A percentile compares a stretch with the other conserved stretches of the same genome.
Evolutionary conservation across 1,140 invertebrate genomes (phyloP).

Genomic region (Musca domestica): DNA sequence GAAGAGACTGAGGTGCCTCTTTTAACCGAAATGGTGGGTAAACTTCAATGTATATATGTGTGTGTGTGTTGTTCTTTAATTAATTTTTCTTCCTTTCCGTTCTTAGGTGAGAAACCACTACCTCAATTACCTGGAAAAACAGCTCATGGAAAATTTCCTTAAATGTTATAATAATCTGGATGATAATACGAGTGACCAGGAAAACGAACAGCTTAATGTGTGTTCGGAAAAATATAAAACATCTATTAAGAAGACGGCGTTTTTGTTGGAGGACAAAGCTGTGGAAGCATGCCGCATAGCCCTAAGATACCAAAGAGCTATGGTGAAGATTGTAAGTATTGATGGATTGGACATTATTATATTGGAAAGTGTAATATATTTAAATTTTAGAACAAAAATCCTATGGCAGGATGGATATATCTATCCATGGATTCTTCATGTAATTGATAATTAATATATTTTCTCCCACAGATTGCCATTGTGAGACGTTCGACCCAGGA

Average conservation of each 20-base stretch:
- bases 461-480: not conserved
- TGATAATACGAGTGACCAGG: not conserved
- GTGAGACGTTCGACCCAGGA: not conserved
- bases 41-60: not conserved
- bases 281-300: conserved; percentile 41
- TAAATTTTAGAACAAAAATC: conserved; percentile 36
- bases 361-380: too few relatives aligned
- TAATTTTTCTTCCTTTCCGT: too few relatives aligned
- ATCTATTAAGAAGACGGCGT: conserved; percentile 33
- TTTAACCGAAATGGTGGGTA: conserved; percentile 21
- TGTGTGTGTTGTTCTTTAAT: not conserved
- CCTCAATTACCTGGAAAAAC: conserved; percentile 40
- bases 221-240: not conserved
- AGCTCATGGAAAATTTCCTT: conserved; percentile 42
- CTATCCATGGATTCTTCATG: conserved; percentile 23
- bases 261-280: conserved; percentile 36
- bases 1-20: not conserved
- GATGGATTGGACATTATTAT: too few relatives aligned
- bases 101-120: conserved; percentile 45
- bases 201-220: too few relatives aligned
- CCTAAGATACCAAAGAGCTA: conserved; percentile 42
- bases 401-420: conserved; percentile 36
- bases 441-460: not conserved
- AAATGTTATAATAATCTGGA: not conserved
- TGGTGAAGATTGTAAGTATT: conserved; percentile 44